Evolutionary conservation across 1,140 invertebrate genomes (phyloP).

Genomic region (Papilio dardanus): DNA sequence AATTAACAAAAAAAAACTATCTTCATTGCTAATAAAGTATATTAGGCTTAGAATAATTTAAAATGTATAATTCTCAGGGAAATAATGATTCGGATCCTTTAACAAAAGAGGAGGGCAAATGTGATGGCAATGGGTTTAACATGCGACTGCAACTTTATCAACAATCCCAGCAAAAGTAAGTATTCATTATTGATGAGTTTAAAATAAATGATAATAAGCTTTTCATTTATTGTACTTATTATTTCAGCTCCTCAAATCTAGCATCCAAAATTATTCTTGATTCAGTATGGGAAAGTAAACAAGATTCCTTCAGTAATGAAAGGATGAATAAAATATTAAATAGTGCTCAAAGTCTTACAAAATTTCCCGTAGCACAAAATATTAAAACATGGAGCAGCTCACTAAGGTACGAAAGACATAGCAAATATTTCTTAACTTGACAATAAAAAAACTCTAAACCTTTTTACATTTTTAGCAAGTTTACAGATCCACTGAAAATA

Average conservation of each 20-base stretch:
- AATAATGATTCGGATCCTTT: not conserved
- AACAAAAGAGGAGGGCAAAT: not conserved
- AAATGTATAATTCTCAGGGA: constrained; percentile 10
- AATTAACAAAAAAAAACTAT: not conserved
- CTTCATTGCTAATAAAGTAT: not conserved
- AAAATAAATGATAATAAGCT: not conserved
- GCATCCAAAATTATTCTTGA: constrained; percentile 54
- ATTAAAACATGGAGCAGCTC: constrained; percentile 57
- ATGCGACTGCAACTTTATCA: constrained; percentile 51
- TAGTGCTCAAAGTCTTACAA: constrained; percentile 46
- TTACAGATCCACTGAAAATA: constrained; percentile 52
- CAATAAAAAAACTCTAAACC: too few species aligned
- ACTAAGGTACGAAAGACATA: too few species aligned
- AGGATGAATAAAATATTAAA: constrained; percentile 47
- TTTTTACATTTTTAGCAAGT: constrained; percentile 53
- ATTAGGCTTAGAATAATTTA: not conserved
- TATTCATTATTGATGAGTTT: constrained; percentile 1
- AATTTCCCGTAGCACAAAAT: constrained; percentile 48
- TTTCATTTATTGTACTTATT: constrained; percentile 17
- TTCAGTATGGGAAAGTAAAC: constrained; percentile 54
- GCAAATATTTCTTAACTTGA: too few species aligned
- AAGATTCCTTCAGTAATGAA: constrained; percentile 44
- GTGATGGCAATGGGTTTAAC: not conserved
- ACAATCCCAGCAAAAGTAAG: constrained; percentile 54
- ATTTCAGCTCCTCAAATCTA: constrained; percentile 58